phyloP scores from a whole-genome alignment of 2,797 vertebrate genomes.

The Lateolabrax maculatus region DNA sequence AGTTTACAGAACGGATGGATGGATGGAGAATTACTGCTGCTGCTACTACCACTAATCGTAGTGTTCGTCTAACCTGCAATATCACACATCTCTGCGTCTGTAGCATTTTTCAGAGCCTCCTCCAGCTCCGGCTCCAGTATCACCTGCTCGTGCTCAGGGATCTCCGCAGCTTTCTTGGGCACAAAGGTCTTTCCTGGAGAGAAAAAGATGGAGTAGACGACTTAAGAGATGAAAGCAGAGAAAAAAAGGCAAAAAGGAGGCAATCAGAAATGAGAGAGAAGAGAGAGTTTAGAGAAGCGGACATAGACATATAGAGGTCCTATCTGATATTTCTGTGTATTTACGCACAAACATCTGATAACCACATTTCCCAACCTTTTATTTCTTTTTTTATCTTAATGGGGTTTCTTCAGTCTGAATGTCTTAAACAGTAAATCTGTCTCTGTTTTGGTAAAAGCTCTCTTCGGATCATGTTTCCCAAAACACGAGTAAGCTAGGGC shows the following conservation, averaged over 20 bases:
- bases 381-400: background rate
- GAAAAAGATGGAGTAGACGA: background rate
- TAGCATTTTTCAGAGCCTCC: conserved; percentile 93
- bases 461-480: conserved; percentile 44
- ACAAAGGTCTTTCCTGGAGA: conserved; percentile 90
- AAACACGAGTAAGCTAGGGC: conserved; percentile 31
- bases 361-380: background rate
- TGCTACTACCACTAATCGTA: background rate
- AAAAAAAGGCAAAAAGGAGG: background rate
- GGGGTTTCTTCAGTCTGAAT: background rate
- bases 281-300: background rate
- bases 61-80: conserved; percentile 88
- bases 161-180: conserved; percentile 85
- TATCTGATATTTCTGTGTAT: background rate
- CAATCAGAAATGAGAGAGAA: background rate
- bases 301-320: background rate
- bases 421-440: background rate
- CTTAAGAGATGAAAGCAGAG: background rate
- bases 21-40: background rate
- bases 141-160: conserved; percentile 91
- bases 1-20: too few relatives aligned
- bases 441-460: conserved; percentile 39
- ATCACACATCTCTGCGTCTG: conserved; percentile 97
- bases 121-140: conserved; percentile 95
- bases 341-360: background rate